A percentile compares a stretch with the other conserved stretches of the same genome.
phyloP scores from a whole-genome alignment of 1,140 invertebrate genomes.

The Agraylea sexmaculata region DNA sequence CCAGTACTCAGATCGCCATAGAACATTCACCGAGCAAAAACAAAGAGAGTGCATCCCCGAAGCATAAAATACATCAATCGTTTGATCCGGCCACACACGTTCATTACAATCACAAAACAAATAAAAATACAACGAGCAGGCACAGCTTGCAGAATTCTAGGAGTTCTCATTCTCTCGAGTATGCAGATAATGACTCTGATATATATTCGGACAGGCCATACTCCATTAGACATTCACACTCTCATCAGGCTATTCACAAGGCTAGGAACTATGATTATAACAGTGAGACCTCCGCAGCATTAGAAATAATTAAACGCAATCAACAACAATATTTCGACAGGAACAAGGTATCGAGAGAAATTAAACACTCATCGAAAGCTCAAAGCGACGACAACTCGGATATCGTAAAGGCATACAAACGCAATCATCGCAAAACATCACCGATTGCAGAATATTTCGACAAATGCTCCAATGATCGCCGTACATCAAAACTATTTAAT shows the following conservation, averaged over 20 bases:
- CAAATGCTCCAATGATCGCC: constrained; percentile 9
- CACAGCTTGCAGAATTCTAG: constrained; percentile 35
- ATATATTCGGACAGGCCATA: constrained; percentile 26
- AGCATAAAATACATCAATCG: constrained; percentile 1
- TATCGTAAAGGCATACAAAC: constrained; percentile 17
- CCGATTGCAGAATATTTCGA: constrained; percentile 16
- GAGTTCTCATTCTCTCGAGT: constrained; percentile 27
- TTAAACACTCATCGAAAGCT: constrained; percentile 13
- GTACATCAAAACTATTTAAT: constrained; percentile 20
- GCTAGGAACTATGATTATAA: constrained; percentile 33
- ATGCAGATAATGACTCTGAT: constrained; percentile 22
- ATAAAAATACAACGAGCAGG: constrained; percentile 26
- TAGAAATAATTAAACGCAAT: constrained; percentile 39
- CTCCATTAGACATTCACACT: constrained; percentile 32
- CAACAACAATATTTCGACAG: constrained; percentile 34
- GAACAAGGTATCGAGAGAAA: constrained; percentile 14
- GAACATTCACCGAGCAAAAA: constrained; percentile 22
- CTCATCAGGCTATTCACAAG: constrained; percentile 34
- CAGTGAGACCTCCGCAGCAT: constrained; percentile 43
- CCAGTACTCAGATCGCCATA: constrained; percentile 30
- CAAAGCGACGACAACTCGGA: constrained; percentile 20
- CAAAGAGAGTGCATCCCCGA: constrained; percentile 9
- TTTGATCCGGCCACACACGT: constrained; percentile 12
- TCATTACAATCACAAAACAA: constrained; percentile 19
- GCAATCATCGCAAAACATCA: constrained; percentile 16